These are phyloP conservation scores for Hipposideros larvatus DNA, from an alignment of 2,797 vertebrate genomes.

Conservation along the genomic window DNA sequence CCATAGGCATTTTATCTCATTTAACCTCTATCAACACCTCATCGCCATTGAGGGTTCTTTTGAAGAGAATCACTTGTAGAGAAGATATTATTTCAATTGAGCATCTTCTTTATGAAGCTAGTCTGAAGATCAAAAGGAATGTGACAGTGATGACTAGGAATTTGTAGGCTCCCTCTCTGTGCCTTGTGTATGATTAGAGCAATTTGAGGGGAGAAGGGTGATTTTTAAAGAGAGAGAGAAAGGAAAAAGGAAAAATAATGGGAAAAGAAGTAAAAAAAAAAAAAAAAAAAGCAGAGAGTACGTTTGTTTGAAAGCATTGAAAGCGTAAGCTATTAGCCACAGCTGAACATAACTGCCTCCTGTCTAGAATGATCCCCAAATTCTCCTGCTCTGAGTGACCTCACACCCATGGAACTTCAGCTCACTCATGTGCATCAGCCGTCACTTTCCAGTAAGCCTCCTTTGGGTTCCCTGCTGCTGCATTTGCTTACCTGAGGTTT, in stretches of 20 bases:
- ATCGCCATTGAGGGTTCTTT: background rate
- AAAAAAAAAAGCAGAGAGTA: background rate
- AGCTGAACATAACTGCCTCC: background rate
- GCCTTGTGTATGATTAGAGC: background rate
- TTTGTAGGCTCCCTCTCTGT: constrained; percentile 20
- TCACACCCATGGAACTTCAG: background rate
- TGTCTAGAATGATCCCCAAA: background rate
- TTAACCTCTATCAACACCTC: background rate
- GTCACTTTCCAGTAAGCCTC: background rate
- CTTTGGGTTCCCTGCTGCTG: background rate
- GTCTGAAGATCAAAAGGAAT: constrained; percentile 8
- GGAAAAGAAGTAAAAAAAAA: constrained; percentile 11
- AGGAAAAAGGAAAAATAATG: background rate
- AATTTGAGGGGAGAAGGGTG: background rate
- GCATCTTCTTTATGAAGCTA: constrained; percentile 30
- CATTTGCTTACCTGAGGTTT: constrained; percentile 91
- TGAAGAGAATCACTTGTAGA: background rate
- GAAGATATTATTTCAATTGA: background rate
- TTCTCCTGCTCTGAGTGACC: background rate
- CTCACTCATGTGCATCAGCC: background rate
- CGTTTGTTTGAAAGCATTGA: background rate
- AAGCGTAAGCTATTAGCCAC: background rate
- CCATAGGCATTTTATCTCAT: background rate
- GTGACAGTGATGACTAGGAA: background rate
- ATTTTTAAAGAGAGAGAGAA: background rate